Evolutionary conservation across 2,113 vertebrate genomes (phyloP).

Genomic region (Progne subis): DNA sequence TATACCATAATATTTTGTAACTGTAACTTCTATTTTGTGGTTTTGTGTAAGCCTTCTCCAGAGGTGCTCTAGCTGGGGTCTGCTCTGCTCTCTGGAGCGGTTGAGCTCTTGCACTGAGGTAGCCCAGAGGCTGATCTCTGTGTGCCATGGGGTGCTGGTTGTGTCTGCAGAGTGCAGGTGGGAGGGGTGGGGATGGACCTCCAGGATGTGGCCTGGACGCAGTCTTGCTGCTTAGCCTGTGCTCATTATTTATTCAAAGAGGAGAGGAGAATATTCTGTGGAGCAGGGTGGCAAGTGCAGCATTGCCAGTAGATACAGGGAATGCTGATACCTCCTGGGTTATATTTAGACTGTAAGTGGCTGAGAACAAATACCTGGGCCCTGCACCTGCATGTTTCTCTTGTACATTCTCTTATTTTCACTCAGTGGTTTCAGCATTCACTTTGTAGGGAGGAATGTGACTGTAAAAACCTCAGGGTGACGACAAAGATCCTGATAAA

Average conservation of each 20-base stretch:
- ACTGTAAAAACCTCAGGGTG: not conserved
- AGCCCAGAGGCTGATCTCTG: no score
- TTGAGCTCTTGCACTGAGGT: not conserved
- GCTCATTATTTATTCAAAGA: not conserved
- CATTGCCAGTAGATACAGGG: not conserved
- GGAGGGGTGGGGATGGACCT: accelerated
- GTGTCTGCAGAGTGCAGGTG: no score
- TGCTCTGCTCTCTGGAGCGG: not conserved
- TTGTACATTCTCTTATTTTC: not conserved
- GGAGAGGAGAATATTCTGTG: not conserved
- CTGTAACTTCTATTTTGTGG: not conserved
- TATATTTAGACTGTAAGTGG: not conserved
- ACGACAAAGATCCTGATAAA: not conserved
- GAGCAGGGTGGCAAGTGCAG: not conserved
- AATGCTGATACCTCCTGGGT: not conserved
- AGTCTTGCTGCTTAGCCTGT: not conserved
- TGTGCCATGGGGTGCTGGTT: accelerated
- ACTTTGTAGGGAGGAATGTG: not conserved
- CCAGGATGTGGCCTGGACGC: accelerated
- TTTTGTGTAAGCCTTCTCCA: not conserved
- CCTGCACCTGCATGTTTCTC: not conserved
- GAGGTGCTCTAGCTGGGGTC: not conserved
- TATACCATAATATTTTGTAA: not conserved
- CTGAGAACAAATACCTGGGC: not conserved
- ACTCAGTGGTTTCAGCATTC: not conserved